Base-by-base conservation (phyloP, 2,888 invertebrate species). In the Polylopha cassiicola region DNA sequence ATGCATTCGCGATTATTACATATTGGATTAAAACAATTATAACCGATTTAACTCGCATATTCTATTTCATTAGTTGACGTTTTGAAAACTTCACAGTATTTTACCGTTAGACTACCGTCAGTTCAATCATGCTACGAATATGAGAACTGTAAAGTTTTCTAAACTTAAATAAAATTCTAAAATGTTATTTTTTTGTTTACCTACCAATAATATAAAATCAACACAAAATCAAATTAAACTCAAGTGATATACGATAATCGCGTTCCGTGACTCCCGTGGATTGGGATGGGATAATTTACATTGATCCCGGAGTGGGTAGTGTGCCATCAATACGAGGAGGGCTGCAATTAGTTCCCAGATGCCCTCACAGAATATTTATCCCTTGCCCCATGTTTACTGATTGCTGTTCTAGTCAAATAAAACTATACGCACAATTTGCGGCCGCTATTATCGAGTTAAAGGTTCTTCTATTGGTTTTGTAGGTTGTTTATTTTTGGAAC, bases 321-420 rank as follows among this genome's bases (percentile, higher is more conserved):
- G 67, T 52, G 68, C 76, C 78, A 84, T 84, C 77, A 82, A 82
- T 84, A 81, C 65, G 52, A 72, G 56, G 68, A 73, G 78, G 74
- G 70, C 67, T 65, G 79, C 81, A 78, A 84, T 84, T 84, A 84
- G 80, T 84, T 78, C 65, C 62, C 65, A 53, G 69, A 61, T 53
- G 45, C 48, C 57, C 59, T 65, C 60, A 57, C 51, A 58, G 68
- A 63, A 71, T 75, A 78, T 81, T 80, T 84, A 80, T 81, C 73
- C 58, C 72, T 69, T 66, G 61, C 56, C 53, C 63, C 63, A 54
- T 67, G 65, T 67, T 69, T 65, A 73, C 71, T 67, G 73, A 76
- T 75, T 69, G 65, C 67, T 61, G 58, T 59, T 60, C 62, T 55
- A 57, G 69, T 69, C 48, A 51, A 51, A 46, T 47, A 48, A 50